Evolutionary conservation across 1,140 invertebrate species (phyloP).

Genomic region (Nylanderia fulva): DNA sequence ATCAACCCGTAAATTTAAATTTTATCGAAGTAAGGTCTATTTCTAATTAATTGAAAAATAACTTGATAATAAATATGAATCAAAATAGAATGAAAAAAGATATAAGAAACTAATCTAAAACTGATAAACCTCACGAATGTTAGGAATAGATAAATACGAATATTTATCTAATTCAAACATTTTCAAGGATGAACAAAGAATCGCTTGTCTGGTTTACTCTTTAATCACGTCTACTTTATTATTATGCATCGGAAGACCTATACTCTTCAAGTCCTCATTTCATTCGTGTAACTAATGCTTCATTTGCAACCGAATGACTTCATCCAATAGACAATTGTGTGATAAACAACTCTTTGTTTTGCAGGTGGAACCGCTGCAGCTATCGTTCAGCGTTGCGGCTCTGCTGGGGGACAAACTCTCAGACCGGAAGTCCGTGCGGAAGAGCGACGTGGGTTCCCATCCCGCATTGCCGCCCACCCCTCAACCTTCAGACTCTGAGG

Average conservation of each 20-base stretch:
- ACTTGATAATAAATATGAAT: neutral
- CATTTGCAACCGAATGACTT: neutral
- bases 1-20: neutral
- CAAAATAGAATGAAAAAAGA: neutral
- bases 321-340: neutral
- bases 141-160: neutral
- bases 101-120: neutral
- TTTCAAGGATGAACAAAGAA: neutral
- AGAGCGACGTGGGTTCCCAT: conserved; percentile 29
- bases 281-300: neutral
- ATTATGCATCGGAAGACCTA: neutral
- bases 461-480: conserved; percentile 84
- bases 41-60: neutral
- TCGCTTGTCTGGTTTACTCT: neutral
- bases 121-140: neutral
- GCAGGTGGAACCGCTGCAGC: conserved; percentile 81
- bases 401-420: conserved; percentile 80
- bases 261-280: neutral
- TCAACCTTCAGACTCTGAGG: conserved; percentile 86
- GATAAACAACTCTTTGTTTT: conserved; percentile 58
- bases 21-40: neutral
- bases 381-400: conserved; percentile 83
- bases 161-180: neutral
- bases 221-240: neutral
- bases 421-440: conserved; percentile 62